Base-by-base conservation (phyloP, 2,113 vertebrate species). In the Trogon surrucura region DNA sequence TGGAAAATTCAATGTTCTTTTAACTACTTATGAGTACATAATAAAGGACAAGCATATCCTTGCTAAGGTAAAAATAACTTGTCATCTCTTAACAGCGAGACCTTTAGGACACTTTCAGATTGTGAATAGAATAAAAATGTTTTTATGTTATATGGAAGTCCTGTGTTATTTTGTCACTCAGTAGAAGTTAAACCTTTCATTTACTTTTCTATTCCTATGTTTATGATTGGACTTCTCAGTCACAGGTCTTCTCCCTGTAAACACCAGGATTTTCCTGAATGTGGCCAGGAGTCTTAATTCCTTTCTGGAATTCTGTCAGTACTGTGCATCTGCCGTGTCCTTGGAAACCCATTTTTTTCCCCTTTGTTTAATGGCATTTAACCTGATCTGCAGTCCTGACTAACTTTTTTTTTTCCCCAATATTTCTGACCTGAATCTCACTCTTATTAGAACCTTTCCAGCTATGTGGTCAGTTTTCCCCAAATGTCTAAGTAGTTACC, bases 21-120 rank as follows among this genome's bases (percentile, higher is more conserved):
- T 99, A 96, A 99, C 99, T 60, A 99, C 99, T 45, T 99, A 99
- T 0, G 99, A 99, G 94, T 99, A 99, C 96, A 99, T 99, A 96
- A 99, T 99, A 97, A 99, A 99, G 97, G 99, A 99, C 98, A 99
- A 99, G 95, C 99, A 99, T 79, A 99, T 99, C 85, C 99, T 99
- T 90, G 99, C 99, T 94, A 99, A 99, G 99, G 99, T 99, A 98
- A 92, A 91, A 85, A 86, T 87, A 36, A 38, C 60, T 9, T 92
- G 9, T 69, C 41, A 17, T 58, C 27, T 92, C 15, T 89, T 88
- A 81, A 58, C 29, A 84, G 44, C 29, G 89, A 62, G 22, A 66
- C 44, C 47, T 89, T 19, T 4, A 8, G 53, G 13, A 32, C 25
- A 32, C 30, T 34, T 79, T 88, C 14, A 79, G 71, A 38, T 50